Evolutionary conservation across 2,113 vertebrate genomes (phyloP), one percentile per base, ranked within the genome.

Genomic region (Vulpes vulpes): DNA sequence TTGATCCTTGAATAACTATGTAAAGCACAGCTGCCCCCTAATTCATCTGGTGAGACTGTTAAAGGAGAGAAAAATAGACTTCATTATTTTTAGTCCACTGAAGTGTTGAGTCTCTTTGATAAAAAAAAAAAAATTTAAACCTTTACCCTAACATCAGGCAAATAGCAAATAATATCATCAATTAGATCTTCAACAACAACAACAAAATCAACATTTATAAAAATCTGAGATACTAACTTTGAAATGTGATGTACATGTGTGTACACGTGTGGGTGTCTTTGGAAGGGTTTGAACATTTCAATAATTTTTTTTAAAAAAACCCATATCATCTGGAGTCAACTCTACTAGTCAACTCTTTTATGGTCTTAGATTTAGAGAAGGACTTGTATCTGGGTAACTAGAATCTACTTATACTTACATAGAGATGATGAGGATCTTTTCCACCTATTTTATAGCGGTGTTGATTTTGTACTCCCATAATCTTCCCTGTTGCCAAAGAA

Each of bases 191-290:
- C 10, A 87, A 59, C 35, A 60, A 87, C 2, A 32, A 85, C 2
- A 89, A 64, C 59, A 64, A 65, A 91, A 85, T 65, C 82, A 81
- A 71, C 23, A 95, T 87, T 91, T 57, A 69, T 71, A 83, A 89
- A 85, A 53, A 67, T 76, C 25, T 92, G 22, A 76, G 84, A 82
- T 82, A 51, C 38, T 81, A 73, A 71, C 80, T 80, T 78, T 62
- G 78, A 90, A 90, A 43, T 71, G 62, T 51, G 85, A 9, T 30
- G 4, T 64, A 43, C 6, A 32, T 25, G 4, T 62, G 16, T 76
- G 4, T 65, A 16, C 11, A 27, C 20, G 22, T 51, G 20, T 80
- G 11, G 59, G 15, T 35, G 16, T 78, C 0, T n/a, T 4, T 85
- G 51, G 20, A 88, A 89, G 51, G 9, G 12, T 78, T 60, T 53